Conservation (phyloP, 30 jellyfish, hydroid and myxozoan species). For the Hydra vulgaris region DNA sequence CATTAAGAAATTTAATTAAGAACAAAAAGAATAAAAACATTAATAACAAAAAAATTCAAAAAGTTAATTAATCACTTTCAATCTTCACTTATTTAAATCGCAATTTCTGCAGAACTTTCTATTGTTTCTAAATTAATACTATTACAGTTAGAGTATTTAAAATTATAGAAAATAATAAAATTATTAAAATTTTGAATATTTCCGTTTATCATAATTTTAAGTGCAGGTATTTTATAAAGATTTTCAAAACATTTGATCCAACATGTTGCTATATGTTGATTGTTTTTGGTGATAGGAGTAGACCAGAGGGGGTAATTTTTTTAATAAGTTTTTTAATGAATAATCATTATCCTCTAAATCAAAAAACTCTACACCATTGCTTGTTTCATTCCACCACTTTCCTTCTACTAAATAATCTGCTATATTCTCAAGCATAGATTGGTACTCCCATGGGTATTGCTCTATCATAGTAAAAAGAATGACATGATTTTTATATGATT, state of each 20-base stretch:
- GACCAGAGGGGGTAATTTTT: constrained; percentile 1
- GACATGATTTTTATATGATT: too few species aligned
- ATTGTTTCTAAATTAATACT: too few species aligned
- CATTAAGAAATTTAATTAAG: too few species aligned
- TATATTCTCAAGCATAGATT: background rate
- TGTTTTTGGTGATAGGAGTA: background rate
- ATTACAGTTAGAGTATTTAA: background rate
- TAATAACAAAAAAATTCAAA: too few species aligned
- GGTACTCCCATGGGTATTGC: constrained; percentile 2
- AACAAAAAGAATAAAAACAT: too few species aligned
- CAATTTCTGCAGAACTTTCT: too few species aligned
- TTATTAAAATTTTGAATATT: too few species aligned
- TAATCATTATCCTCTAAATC: background rate
- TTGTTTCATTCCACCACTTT: constrained; percentile 4
- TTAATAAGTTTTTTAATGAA: too few species aligned
- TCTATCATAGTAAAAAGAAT: background rate
- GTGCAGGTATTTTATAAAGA: constrained; percentile 10
- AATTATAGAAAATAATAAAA: too few species aligned
- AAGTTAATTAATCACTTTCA: too few species aligned
- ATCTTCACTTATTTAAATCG: too few species aligned
- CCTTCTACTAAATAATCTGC: constrained; percentile 12
- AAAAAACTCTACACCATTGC: background rate
- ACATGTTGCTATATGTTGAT: background rate
- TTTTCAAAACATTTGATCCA: constrained; percentile 13
- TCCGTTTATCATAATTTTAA: background rate